Base-by-base conservation (phyloP, 2,113 vertebrate species). In the Plecotus auritus region DNA sequence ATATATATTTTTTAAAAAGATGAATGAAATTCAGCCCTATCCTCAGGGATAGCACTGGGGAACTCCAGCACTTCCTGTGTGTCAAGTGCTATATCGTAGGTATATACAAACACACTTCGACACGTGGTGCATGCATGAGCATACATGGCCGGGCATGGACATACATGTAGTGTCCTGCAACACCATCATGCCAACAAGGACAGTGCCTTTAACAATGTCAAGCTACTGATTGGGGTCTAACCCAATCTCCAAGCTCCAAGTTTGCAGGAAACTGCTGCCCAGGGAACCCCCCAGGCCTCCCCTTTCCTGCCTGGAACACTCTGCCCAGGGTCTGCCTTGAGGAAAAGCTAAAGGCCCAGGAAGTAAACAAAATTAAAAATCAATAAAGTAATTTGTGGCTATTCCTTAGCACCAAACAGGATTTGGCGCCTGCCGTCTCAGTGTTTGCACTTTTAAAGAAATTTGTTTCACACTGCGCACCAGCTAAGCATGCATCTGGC, bases 51-150 rank as follows among this genome's bases (percentile, higher is more conserved):
- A 61, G 32, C 40, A 28, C 61, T 1, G 0, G 23, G 7, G 37
- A 18, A 26, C 1, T 9, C 26, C 14, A 70, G 42, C 5, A 32
- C 20, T 37, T 42, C 1, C 4, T 51, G 54, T n/a, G 42, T 28
- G 18, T 54, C 42, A 16, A 22, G 42, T 16, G 12, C 45, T 66
- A 5, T 35, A 16, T 28, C 13, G 1, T 16, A 61, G 40, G 23
- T 47, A 2, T 22, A 22, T 2, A 9, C 7, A 77, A 37, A 47
- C 49, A 28, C 17, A n/a, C 37, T 2, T 7, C 0, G 5, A 49
- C 56, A 22, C 5, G 22, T 42, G 49, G 8, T 61, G 11, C 47
- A 56, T 16, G 26, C 3, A 2, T 26, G 51, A n/a, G 9, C 47
- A 35, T 59, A 28, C 14, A 47, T 13, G 30, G 14, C 10, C 22